These are phyloP conservation scores for Danaus melanippus DNA, from an alignment of 1,140 invertebrate genomes.

Conservation along the genomic window DNA sequence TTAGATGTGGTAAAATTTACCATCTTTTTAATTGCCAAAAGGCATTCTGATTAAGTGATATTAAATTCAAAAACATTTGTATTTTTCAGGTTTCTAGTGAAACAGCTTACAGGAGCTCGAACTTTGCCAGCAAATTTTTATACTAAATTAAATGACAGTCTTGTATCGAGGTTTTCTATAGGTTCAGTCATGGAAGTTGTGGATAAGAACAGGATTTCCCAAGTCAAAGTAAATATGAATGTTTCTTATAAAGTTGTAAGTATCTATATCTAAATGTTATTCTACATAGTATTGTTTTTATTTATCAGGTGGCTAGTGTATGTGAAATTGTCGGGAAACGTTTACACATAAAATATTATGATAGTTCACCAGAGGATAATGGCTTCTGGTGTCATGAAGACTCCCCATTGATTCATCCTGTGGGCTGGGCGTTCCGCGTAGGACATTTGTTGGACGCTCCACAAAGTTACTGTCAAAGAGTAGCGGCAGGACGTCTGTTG, in stretches of 20 bases:
- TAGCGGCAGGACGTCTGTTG: slow-evolving; percentile 73
- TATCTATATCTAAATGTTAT: background rate
- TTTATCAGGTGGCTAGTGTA: slow-evolving; percentile 79
- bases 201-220: slow-evolving; percentile 95
- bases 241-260: background rate
- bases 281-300: background rate
- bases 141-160: slow-evolving; percentile 86
- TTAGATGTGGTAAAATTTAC: too few species aligned
- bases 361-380: slow-evolving; percentile 82
- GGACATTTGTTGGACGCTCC: slow-evolving; percentile 91
- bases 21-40: too few species aligned
- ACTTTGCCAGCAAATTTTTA: slow-evolving; percentile 94
- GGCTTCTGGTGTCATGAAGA: slow-evolving; percentile 98
- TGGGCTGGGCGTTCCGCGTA: slow-evolving; percentile 92
- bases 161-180: slow-evolving; percentile 85
- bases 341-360: slow-evolving; percentile 91
- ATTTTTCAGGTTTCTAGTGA: slow-evolving; percentile 81
- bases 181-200: slow-evolving; percentile 94
- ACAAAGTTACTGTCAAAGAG: slow-evolving; percentile 80
- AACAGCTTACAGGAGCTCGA: slow-evolving; percentile 90
- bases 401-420: slow-evolving; percentile 93
- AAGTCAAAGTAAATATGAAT: slow-evolving; percentile 79
- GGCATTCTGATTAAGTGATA: too few species aligned
- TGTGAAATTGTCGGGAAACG: slow-evolving; percentile 93
- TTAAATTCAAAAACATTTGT: background rate